Conservation (phyloP, 2,888 invertebrate species). For the Pristionchus maxplancki region DNA sequence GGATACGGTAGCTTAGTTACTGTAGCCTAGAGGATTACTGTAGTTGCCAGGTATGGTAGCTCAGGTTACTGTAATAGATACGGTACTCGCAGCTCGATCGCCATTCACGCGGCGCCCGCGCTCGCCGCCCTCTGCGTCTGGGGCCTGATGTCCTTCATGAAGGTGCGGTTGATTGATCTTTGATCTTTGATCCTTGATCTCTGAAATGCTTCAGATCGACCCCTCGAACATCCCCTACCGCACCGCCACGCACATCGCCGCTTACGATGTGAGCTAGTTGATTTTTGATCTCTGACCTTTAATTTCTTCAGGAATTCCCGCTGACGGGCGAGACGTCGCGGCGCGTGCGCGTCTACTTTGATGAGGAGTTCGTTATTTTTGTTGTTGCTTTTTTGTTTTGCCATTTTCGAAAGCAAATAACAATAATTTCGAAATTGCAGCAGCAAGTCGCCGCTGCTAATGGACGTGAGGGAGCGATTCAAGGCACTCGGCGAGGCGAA, state of each 20-base stretch:
- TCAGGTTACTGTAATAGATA: neutral
- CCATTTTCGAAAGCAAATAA: neutral
- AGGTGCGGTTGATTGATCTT: constrained; percentile 3
- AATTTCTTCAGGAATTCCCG: constrained; percentile 15
- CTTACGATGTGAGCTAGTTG: neutral
- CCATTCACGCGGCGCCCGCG: neutral
- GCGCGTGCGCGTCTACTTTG: constrained; percentile 33
- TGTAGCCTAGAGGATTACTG: too few species aligned
- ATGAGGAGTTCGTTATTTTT: neutral
- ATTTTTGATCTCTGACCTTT: constrained; percentile 7
- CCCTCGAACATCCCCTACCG: neutral
- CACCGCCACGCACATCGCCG: constrained; percentile 25
- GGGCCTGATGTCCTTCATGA: neutral
- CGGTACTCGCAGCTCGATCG: neutral
- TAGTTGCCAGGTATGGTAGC: neutral
- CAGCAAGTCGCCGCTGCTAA: neutral
- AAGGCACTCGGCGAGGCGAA: neutral
- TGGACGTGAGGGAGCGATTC: neutral
- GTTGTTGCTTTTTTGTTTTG: too few species aligned
- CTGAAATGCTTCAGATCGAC: neutral
- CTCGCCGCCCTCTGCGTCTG: constrained; percentile 31
- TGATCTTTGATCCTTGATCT: neutral
- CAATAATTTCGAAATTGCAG: neutral
- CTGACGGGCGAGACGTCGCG: neutral
- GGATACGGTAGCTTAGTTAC: too few species aligned